Percentiles rank a stretch among this genome's conserved stretches.
Conservation (phyloP, 2,888 invertebrate genomes). For the Polydrusus pterygomalis region DNA sequence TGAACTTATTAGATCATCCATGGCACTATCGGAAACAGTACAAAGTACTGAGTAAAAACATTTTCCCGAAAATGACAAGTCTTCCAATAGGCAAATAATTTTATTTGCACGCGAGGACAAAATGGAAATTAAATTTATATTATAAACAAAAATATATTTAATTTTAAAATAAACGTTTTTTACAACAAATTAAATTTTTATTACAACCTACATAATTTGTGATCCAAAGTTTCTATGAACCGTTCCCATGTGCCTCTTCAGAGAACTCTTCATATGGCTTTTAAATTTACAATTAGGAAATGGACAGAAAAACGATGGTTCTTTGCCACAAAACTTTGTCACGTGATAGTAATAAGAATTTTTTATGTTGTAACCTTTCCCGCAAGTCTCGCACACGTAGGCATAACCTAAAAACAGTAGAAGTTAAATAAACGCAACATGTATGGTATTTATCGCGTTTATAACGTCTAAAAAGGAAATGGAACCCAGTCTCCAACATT, state of each 20-base stretch:
- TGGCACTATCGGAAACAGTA: no score
- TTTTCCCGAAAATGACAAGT: no score
- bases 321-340: slow-evolving; percentile 43
- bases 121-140: background rate
- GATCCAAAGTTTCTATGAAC: slow-evolving; percentile 10
- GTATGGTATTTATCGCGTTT: background rate
- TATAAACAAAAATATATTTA: background rate
- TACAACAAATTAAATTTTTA: no score
- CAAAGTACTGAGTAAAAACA: no score
- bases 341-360: slow-evolving; percentile 45
- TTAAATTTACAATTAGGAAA: slow-evolving; percentile 23
- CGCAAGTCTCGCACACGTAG: slow-evolving; percentile 5
- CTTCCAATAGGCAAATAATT: no score
- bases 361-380: slow-evolving; percentile 42
- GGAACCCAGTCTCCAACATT: background rate
- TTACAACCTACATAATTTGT: background rate
- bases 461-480: background rate
- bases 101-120: no score
- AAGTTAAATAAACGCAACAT: background rate
- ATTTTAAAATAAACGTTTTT: background rate
- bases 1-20: no score
- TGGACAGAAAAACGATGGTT: slow-evolving; percentile 38
- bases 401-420: background rate
- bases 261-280: slow-evolving; percentile 44
- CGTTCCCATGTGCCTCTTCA: slow-evolving; percentile 38